Conservation (phyloP, 2,888 invertebrate genomes). For the Tetramorium bicarinatum region DNA sequence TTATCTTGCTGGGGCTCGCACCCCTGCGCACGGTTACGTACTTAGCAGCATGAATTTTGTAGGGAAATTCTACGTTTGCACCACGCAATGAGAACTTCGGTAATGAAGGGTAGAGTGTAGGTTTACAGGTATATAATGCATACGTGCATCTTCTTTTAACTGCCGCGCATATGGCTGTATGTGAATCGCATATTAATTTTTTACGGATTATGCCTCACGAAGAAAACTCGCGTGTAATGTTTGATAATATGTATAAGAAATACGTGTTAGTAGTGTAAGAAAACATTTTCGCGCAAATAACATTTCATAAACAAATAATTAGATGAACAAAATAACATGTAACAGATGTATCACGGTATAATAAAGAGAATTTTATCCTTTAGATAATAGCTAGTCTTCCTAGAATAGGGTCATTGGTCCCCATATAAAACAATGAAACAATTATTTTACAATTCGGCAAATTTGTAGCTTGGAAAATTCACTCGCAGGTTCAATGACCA, state of each 20-base stretch:
- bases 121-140: slow-evolving; percentile 27
- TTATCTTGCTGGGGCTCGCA: slow-evolving; percentile 55
- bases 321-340: background rate
- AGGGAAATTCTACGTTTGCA: slow-evolving; percentile 47
- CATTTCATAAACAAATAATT: background rate
- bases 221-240: background rate
- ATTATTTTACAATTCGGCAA: slow-evolving; percentile 49
- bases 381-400: background rate
- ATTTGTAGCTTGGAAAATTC: slow-evolving; percentile 37
- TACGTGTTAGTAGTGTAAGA: background rate
- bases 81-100: slow-evolving; percentile 43
- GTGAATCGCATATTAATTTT: background rate
- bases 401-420: slow-evolving; percentile 15
- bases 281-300: slow-evolving; percentile 13
- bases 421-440: slow-evolving; percentile 33
- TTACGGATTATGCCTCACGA: background rate
- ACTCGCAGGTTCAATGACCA: slow-evolving; percentile 46
- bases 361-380: slow-evolving; percentile 10
- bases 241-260: background rate
- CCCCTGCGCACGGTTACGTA: slow-evolving; percentile 36
- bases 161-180: slow-evolving; percentile 1
- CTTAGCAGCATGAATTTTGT: slow-evolving; percentile 62
- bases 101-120: slow-evolving; percentile 35
- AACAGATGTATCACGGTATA: background rate
- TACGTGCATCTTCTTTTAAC: slow-evolving; percentile 44